A percentile compares a stretch with the other conserved stretches of the same genome.
phyloP scores from a whole-genome alignment of 2,797 vertebrate genomes.

The Chelmon rostratus region DNA sequence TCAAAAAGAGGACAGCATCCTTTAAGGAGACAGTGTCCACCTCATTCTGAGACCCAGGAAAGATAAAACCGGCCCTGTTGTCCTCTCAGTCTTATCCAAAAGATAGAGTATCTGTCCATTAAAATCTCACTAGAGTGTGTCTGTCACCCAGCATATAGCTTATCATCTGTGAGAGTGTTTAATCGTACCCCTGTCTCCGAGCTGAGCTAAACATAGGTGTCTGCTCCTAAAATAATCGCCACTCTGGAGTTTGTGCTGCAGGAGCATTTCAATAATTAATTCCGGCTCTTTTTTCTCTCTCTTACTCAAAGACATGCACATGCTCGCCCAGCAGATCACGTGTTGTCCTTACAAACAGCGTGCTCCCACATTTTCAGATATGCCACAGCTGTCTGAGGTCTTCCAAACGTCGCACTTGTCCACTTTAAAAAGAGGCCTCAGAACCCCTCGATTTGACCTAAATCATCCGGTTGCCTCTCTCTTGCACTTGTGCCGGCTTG shows the following conservation, averaged over 20 bases:
- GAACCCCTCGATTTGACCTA: conserved; percentile 31
- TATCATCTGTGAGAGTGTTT: conserved; percentile 51
- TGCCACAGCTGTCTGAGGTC: conserved; percentile 54
- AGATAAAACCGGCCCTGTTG: conserved; percentile 10
- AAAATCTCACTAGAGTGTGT: conserved; percentile 23
- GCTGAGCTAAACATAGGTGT: conserved; percentile 66
- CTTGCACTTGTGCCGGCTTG: conserved; percentile 25
- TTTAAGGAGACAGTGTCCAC: not conserved
- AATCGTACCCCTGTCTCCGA: conserved; percentile 42
- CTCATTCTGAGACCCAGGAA: conserved; percentile 21
- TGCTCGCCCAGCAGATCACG: conserved; percentile 36
- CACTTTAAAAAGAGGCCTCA: conserved; percentile 54
- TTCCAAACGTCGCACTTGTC: conserved; percentile 56
- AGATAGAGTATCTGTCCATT: conserved; percentile 58
- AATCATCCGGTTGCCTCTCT: conserved; percentile 38
- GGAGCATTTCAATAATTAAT: conserved; percentile 77
- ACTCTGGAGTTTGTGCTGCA: conserved; percentile 36
- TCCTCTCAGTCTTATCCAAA: conserved; percentile 51
- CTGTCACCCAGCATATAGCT: conserved; percentile 30
- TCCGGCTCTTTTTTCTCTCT: conserved; percentile 42
- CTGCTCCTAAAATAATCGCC: conserved; percentile 68
- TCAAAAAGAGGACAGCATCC: not conserved
- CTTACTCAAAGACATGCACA: conserved; percentile 48
- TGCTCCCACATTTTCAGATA: conserved; percentile 47
- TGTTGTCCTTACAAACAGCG: conserved; percentile 28